Conservation (phyloP, 2,888 invertebrate genomes). For the Sinohyriopsis cumingii region DNA sequence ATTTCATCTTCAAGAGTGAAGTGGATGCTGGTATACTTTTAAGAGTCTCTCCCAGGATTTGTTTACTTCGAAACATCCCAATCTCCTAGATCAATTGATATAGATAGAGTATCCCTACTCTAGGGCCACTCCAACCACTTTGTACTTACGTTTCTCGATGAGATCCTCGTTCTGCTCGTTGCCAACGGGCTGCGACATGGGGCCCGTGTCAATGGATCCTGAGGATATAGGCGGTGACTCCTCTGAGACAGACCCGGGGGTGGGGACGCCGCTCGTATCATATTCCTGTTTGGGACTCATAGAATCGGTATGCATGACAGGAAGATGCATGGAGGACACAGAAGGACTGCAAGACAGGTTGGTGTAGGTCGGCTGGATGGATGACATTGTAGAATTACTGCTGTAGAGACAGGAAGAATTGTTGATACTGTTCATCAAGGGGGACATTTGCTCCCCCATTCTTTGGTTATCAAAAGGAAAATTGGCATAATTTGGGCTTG, state of each 20-base stretch:
- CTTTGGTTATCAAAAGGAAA: constrained; percentile 33
- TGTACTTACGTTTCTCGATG: constrained; percentile 12
- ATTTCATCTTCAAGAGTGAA: no score
- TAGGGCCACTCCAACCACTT: constrained; percentile 2
- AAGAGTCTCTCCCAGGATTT: no score
- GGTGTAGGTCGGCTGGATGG: constrained; percentile 48
- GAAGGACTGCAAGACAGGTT: constrained; percentile 48
- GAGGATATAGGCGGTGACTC: constrained; percentile 15
- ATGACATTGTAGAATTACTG: constrained; percentile 37
- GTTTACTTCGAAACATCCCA: no score
- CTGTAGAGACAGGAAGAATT: constrained; percentile 46
- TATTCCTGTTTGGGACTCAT: constrained; percentile 35
- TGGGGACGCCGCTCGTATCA: constrained; percentile 20
- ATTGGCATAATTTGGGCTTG: constrained; percentile 34
- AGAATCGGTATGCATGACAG: constrained; percentile 17
- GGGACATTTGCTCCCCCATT: constrained; percentile 33
- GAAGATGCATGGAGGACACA: constrained; percentile 32
- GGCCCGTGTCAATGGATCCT: constrained; percentile 2
- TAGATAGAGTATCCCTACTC: not conserved
- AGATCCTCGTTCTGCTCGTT: constrained; percentile 12
- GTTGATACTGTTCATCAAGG: constrained; percentile 29
- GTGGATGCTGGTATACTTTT: no score
- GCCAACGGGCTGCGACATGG: constrained; percentile 8
- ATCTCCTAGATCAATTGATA: constrained; percentile 1
- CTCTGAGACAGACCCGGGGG: constrained; percentile 29